Percentiles rank a stretch among this genome's conserved stretches.
phyloP scores from a whole-genome alignment of 2,888 invertebrate species.

The Automeris io region DNA sequence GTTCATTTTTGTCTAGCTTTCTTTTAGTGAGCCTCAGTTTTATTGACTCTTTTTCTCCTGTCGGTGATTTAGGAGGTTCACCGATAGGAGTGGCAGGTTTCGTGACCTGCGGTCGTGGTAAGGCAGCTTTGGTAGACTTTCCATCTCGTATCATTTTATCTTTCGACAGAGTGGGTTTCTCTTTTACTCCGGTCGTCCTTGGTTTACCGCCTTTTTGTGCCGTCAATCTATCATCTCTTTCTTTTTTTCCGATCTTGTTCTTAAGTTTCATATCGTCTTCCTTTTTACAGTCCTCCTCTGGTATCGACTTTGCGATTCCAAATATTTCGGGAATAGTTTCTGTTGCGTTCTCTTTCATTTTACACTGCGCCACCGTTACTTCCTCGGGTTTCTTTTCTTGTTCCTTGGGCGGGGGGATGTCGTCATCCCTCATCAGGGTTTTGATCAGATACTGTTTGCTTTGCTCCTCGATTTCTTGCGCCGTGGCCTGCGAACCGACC shows the following conservation, averaged over 20 bases:
- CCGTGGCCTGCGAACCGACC: slow-evolving; percentile 64
- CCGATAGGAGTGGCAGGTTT: slow-evolving; percentile 32
- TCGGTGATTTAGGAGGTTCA: slow-evolving; percentile 53
- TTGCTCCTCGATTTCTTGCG: slow-evolving; percentile 80
- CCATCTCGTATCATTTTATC: slow-evolving; percentile 61
- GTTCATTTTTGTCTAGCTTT: slow-evolving; percentile 90
- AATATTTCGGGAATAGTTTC: slow-evolving; percentile 74
- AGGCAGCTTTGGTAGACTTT: slow-evolving; percentile 61
- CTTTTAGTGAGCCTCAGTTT: slow-evolving; percentile 79
- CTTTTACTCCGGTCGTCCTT: slow-evolving; percentile 50
- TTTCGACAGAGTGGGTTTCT: slow-evolving; percentile 56
- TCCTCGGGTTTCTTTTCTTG: slow-evolving; percentile 76
- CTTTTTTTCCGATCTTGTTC: slow-evolving; percentile 29
- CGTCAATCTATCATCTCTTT: slow-evolving; percentile 46
- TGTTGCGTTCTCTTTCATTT: slow-evolving; percentile 44
- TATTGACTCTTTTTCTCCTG: slow-evolving; percentile 82
- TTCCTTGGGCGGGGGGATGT: slow-evolving; percentile 82
- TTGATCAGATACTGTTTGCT: slow-evolving; percentile 91
- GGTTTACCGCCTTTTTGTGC: slow-evolving; percentile 63
- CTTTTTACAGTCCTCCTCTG: slow-evolving; percentile 38
- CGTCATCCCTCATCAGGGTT: slow-evolving; percentile 91
- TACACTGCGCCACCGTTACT: slow-evolving; percentile 62
- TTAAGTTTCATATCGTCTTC: slow-evolving; percentile 36
- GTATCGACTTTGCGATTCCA: slow-evolving; percentile 68
- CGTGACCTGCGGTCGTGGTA: slow-evolving; percentile 42